These are phyloP conservation scores for Clarias pachynema DNA, from an alignment of 2,797 vertebrate species.

Conservation along the genomic window DNA sequence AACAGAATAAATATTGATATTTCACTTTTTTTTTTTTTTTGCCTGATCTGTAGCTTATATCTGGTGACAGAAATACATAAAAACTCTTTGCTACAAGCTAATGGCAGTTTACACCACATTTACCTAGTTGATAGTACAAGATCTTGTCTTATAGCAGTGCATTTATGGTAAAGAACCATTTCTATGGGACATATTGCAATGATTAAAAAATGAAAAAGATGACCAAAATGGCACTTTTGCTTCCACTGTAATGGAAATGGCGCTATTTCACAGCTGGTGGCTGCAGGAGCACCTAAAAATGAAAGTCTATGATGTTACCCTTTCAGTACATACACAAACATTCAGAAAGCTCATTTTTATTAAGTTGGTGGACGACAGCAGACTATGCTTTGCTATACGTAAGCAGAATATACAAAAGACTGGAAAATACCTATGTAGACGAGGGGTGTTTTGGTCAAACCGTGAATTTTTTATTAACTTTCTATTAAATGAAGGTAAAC, in stretches of 20 bases:
- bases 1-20: neutral
- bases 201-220: neutral
- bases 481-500: no score
- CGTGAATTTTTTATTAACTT: no score
- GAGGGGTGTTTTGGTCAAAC: no score
- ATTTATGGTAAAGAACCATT: neutral
- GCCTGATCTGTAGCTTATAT: neutral
- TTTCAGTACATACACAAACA: neutral
- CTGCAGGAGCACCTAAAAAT: neutral
- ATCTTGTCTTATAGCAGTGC: neutral
- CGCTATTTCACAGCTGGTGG: neutral
- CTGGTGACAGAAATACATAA: neutral
- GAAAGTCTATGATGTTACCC: neutral
- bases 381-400: no score
- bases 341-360: neutral
- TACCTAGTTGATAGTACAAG: neutral
- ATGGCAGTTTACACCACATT: neutral
- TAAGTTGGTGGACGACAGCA: neutral
- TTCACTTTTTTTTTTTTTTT: neutral
- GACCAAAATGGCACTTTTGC: neutral
- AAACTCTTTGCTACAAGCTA: neutral
- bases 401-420: no score
- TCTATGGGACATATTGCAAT: neutral
- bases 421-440: no score
- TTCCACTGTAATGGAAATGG: neutral